These are phyloP conservation scores for Linhomoeus sp. DNA, from an alignment of 2,888 invertebrate genomes.

Conservation along the genomic window DNA sequence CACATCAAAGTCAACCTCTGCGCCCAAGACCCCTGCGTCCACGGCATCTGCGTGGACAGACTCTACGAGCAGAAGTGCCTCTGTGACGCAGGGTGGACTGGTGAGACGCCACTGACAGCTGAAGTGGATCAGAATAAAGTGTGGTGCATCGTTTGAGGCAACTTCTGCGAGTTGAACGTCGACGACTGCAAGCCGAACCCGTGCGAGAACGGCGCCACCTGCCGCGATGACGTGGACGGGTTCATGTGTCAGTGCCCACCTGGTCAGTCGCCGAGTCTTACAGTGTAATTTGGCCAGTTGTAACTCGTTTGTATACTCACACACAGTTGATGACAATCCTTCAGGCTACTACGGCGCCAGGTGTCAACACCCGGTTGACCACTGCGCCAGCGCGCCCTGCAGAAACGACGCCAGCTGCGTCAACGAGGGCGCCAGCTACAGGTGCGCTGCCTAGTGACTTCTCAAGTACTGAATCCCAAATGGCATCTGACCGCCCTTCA, in stretches of 20 bases:
- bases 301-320: too few relatives aligned
- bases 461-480: not conserved
- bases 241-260: slow-evolving; percentile 44
- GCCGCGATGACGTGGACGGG: slow-evolving; percentile 57
- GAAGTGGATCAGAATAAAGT: too few relatives aligned
- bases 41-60: slow-evolving; percentile 61
- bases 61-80: slow-evolving; percentile 61
- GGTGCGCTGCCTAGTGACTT: slow-evolving; percentile 64
- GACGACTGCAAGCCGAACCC: slow-evolving; percentile 74
- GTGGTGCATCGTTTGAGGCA: not conserved
- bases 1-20: slow-evolving; percentile 86
- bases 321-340: too few relatives aligned
- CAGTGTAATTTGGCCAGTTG: too few relatives aligned
- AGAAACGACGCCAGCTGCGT: slow-evolving; percentile 34
- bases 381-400: slow-evolving; percentile 50
- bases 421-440: slow-evolving; percentile 69
- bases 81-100: slow-evolving; percentile 80
- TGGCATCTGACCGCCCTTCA: not conserved
- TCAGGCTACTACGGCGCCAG: slow-evolving; percentile 79
- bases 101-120: too few relatives aligned
- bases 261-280: too few relatives aligned
- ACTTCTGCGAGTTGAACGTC: slow-evolving; percentile 34
- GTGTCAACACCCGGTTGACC: slow-evolving; percentile 67
- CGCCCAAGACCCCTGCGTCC: slow-evolving; percentile 55
- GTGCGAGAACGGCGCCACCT: slow-evolving; percentile 76